phyloP scores from a whole-genome alignment of 1,140 invertebrate genomes.

The Grapholita molesta region DNA sequence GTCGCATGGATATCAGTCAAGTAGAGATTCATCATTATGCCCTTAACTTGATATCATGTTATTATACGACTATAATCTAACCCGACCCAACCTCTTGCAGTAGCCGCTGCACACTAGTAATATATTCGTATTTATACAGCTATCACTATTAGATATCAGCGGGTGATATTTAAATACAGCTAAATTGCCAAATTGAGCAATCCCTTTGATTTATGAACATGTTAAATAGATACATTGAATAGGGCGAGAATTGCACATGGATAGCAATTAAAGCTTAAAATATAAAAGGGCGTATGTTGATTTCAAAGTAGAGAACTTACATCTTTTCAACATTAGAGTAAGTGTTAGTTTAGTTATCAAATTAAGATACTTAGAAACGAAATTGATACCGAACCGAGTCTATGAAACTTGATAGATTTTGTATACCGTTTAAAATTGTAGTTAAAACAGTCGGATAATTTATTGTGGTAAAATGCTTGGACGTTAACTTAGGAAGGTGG shows the following conservation, averaged over 20 bases:
- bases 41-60: not conserved
- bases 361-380: not conserved
- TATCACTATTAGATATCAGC: not conserved
- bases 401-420: not conserved
- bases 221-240: conserved; percentile 1
- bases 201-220: not conserved
- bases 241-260: not conserved
- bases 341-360: not conserved
- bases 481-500: too few relatives aligned
- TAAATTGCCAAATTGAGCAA: conserved; percentile 15
- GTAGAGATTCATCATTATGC: not conserved
- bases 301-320: not conserved
- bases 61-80: not conserved
- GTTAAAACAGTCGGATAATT: not conserved
- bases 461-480: too few relatives aligned
- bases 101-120: not conserved
- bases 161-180: not conserved
- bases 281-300: not conserved
- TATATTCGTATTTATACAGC: not conserved
- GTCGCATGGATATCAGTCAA: not conserved
- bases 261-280: not conserved
- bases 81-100: not conserved
- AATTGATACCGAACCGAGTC: not conserved
- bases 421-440: not conserved
- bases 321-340: not conserved